phyloP scores from a whole-genome alignment of 2,888 invertebrate species.

The Labia minor region DNA sequence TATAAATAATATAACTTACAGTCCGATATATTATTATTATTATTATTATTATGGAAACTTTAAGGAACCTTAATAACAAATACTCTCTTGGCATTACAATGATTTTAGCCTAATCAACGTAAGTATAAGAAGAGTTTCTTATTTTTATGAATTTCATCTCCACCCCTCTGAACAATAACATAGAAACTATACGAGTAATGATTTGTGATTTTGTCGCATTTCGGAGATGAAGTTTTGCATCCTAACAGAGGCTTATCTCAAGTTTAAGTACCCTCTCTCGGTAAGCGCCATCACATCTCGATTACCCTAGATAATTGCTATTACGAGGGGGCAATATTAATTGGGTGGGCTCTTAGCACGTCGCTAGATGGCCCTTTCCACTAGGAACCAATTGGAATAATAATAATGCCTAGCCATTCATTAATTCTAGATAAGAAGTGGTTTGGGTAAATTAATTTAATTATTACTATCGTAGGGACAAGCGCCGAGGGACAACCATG shows the following conservation, averaged over 20 bases:
- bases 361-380: neutral
- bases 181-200: too few relatives aligned
- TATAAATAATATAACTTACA: too few relatives aligned
- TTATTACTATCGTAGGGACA: neutral
- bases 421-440: conserved; percentile 2
- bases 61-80: too few relatives aligned
- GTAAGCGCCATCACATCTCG: neutral
- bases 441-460: neutral
- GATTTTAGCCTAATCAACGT: too few relatives aligned
- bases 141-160: too few relatives aligned
- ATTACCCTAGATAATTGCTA: conserved; percentile 3
- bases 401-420: conserved; percentile 6
- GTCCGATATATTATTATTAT: too few relatives aligned
- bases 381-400: neutral
- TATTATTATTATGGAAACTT: too few relatives aligned
- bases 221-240: neutral
- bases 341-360: conserved; percentile 9
- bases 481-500: neutral
- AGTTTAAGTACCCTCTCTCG: neutral
- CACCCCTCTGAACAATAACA: too few relatives aligned
- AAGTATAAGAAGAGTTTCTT: too few relatives aligned
- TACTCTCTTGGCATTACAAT: too few relatives aligned
- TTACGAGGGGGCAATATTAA: conserved; percentile 4
- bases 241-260: conserved; percentile 13
- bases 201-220: too few relatives aligned